A percentile compares a stretch with the other conserved stretches of the same genome.
These are phyloP conservation scores for Erithacus rubecula DNA, from an alignment of 2,797 vertebrate genomes.

Conservation along the genomic window DNA sequence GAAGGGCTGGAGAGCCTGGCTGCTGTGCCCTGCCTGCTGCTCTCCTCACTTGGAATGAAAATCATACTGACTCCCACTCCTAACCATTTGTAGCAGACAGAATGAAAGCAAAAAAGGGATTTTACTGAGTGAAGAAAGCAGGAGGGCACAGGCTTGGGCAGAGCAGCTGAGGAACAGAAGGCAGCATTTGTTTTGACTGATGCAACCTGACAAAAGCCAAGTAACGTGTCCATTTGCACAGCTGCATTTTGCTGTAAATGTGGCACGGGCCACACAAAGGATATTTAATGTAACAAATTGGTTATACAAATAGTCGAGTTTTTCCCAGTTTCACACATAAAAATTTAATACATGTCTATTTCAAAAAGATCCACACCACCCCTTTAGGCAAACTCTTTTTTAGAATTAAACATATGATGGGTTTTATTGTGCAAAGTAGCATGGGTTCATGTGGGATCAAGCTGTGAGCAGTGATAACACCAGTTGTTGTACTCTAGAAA, in stretches of 20 bases:
- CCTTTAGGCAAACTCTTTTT: neutral
- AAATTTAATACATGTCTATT: neutral
- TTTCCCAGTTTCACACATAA: neutral
- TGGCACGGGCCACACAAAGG: neutral
- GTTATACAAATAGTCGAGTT: neutral
- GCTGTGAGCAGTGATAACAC: neutral
- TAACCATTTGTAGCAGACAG: constrained; percentile 13
- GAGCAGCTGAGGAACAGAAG: constrained; percentile 42
- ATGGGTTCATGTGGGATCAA: neutral
- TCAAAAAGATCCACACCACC: neutral
- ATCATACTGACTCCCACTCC: constrained; percentile 39
- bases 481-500: neutral
- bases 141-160: neutral
- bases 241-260: constrained; percentile 19
- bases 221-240: constrained; percentile 14
- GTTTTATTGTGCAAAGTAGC: neutral
- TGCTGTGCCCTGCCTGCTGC: neutral
- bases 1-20: neutral
- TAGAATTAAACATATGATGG: neutral
- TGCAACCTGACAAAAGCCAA: constrained; percentile 64
- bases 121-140: constrained; percentile 10
- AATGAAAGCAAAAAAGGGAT: constrained; percentile 49
- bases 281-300: neutral
- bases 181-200: constrained; percentile 56
- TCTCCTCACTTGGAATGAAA: neutral